Base-by-base conservation (phyloP, 2,888 invertebrate species). In the Meta bourneti region DNA sequence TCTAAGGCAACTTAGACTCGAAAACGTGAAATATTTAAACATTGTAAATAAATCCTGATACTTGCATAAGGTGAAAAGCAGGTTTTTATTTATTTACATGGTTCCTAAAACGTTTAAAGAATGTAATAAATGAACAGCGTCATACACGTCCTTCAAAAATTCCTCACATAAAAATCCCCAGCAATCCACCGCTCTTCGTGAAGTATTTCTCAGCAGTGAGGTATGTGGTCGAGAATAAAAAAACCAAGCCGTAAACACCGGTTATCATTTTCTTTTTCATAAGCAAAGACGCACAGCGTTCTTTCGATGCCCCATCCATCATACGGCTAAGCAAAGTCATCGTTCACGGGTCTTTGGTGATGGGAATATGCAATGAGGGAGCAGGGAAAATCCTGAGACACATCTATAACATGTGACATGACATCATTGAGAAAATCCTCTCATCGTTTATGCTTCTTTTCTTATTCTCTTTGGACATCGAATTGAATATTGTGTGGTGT, bases 381-480 rank as follows among this genome's bases (percentile, higher is more conserved):
- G 16, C 0, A 19, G 72, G n/a, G 34, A 5, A 74, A 77, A 77
- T n/a, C 48, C 48, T n/a, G 51, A 51, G 6, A n/a, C 72, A 83
- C 83, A 83, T 75, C 83, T n/a, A 83, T 74, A 83, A 83, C 34
- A 9, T 8, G 52, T 7, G 83, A 83, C 74, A 72, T 54, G 83
- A 83, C 83, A 83, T 83, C 83, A 20, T 83, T 54, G 8, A 83
- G 34, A 54, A 54, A 83, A 83, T 72, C 34, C 20, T 20, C 34
- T 8, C 48, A 48, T 48, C 69, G n/a, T 16, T 81, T 74, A 52
- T 54, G 74, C 13, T 2, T 11, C 49, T n/a, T 77, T 49, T 77
- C 49, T 34, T 49, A 7, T 77, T 13, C n/a, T n/a, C n/a, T n/a
- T n/a, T n/a, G n/a, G n/a, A n/a, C n/a, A n/a, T n/a, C n/a, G 1